Conservation (phyloP, 2,113 vertebrate species). For the Stictonetta naevosa region DNA sequence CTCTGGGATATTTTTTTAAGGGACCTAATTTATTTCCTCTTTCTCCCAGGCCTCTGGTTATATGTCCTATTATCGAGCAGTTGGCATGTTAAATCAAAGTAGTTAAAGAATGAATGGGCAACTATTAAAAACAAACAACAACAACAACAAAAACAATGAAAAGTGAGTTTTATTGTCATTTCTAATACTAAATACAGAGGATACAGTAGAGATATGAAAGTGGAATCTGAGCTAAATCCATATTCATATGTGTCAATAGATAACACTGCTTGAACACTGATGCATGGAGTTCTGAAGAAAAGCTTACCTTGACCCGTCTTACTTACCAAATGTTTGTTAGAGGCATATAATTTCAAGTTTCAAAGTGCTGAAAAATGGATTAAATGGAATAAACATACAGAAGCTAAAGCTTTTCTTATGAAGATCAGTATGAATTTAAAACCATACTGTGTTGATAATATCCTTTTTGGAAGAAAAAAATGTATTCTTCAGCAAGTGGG, state of each 20-base stretch:
- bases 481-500: not conserved
- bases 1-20: not conserved
- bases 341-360: not conserved
- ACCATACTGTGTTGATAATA: not conserved
- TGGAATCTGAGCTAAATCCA: not conserved
- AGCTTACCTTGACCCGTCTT: not conserved
- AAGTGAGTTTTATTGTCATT: not conserved
- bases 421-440: not conserved
- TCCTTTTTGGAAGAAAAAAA: not conserved
- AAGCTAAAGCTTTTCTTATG: not conserved
- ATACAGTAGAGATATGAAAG: not conserved
- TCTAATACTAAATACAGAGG: not conserved
- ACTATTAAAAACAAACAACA: not conserved
- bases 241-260: not conserved
- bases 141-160: too few relatives aligned
- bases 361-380: not conserved
- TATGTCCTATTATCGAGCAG: not conserved
- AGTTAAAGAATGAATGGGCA: not conserved
- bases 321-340: not conserved
- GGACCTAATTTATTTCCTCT: not conserved
- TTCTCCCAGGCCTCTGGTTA: not conserved
- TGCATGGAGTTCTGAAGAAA: not conserved
- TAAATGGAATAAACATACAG: not conserved
- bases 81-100: not conserved
- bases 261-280: not conserved